Base-by-base conservation (phyloP, 2,888 invertebrate genomes). In the Amiota mariae region DNA sequence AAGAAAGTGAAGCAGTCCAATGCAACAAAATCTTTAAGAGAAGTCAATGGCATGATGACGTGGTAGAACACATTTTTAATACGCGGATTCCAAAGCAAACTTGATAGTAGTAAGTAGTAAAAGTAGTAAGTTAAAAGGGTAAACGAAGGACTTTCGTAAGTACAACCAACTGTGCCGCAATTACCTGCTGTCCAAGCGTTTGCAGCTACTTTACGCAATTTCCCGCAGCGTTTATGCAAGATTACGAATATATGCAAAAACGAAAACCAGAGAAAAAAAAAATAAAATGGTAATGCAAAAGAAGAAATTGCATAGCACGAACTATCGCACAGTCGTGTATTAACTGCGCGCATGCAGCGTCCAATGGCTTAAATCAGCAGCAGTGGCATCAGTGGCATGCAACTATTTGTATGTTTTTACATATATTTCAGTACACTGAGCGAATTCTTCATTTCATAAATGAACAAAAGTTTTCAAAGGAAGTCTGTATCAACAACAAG, bases 131-230 rank as follows among this genome's bases (percentile, higher is more conserved):
- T 36, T 36, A 54, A 54, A 54, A 54, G 54, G n/a, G 54, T 54
- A 54, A 54, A n/a, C 36, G 36, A 36, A 36, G 36, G 36, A 36
- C 36, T 36, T 36, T 36, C 20, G 59, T 49, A 8, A 59, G 59
- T 49, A 8, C 51, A 68, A n/a, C 66, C 47, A 66, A 66, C 66
- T 48, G 18, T 48, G 15, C 66, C 47, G 67, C 67, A 68, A 68
- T 68, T 68, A 68, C 67, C 73, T 57, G 68, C 46, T 71, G 68
- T 49, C 72, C 51, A 64, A 68, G 73, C 36, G 36, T 36, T 36
- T 36, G 36, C 54, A 59, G 75, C 64, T 78, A 67, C 51, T 63
- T 36, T 47, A 64, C 36, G 64, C 51, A 24, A 64, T 49, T 72
- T 64, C 71, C 64, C 63, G 71, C 71, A 68, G 67, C 36, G 67